These are phyloP conservation scores for Phenganax subtilis DNA, from an alignment of 92 coral and sea anemone genomes.

Conservation along the genomic window DNA sequence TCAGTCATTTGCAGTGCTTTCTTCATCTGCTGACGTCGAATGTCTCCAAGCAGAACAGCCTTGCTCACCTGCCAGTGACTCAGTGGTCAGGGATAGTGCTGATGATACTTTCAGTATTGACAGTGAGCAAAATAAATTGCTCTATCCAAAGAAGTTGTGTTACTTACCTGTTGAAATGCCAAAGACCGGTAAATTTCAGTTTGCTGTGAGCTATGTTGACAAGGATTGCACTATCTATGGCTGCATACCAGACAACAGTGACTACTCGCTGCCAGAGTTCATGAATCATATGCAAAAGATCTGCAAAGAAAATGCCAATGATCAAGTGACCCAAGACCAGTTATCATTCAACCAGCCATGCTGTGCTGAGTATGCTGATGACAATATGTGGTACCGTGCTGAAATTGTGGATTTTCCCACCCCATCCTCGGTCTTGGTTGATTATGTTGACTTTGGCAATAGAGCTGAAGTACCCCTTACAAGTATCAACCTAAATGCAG, in stretches of 20 bases:
- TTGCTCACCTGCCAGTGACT: slow-evolving; percentile 1
- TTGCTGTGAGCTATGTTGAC: slow-evolving; percentile 81
- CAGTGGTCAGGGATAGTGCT: not conserved
- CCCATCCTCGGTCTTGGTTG: slow-evolving; percentile 52
- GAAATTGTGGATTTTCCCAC: slow-evolving; percentile 43
- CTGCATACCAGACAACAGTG: slow-evolving; percentile 75
- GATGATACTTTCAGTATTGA: slow-evolving; percentile 13
- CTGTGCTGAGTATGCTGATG: slow-evolving; percentile 72
- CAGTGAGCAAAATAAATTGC: slow-evolving; percentile 15
- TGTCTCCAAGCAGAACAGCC: not conserved
- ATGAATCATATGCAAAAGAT: slow-evolving; percentile 60
- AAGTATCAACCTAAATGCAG: slow-evolving; percentile 61
- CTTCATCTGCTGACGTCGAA: slow-evolving; percentile 65
- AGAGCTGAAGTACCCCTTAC: slow-evolving; percentile 67
- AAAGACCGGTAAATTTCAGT: slow-evolving; percentile 51
- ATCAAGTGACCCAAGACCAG: slow-evolving; percentile 35
- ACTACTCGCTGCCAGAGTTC: slow-evolving; percentile 63
- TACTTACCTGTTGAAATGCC: slow-evolving; percentile 72
- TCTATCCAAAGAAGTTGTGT: slow-evolving; percentile 16
- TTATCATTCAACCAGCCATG: slow-evolving; percentile 73
- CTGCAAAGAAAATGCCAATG: slow-evolving; percentile 33
- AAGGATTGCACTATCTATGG: slow-evolving; percentile 82
- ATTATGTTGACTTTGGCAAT: slow-evolving; percentile 90
- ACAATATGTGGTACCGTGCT: slow-evolving; percentile 90
- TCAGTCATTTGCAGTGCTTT: slow-evolving; percentile 53